Conservation (phyloP, 2,113 vertebrate genomes). For the Oceanodroma tethys region DNA sequence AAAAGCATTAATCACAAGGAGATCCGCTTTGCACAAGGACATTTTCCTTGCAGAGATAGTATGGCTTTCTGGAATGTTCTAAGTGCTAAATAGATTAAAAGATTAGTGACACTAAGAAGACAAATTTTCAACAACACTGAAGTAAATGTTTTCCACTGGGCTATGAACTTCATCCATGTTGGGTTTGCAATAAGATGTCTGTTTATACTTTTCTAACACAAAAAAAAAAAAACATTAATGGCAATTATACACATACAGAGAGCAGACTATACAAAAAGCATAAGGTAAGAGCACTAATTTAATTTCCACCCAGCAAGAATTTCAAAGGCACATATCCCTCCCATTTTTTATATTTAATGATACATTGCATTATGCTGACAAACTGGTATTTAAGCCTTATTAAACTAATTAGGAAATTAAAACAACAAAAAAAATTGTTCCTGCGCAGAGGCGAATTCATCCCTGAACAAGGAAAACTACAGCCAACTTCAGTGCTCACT, state of each 20-base stretch:
- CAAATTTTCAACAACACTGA: not conserved
- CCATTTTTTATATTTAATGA: not conserved
- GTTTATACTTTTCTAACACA: not conserved
- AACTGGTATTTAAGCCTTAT: not conserved
- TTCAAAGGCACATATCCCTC: not conserved
- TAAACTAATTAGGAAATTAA: not conserved
- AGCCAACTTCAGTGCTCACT: not conserved
- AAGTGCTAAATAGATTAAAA: not conserved
- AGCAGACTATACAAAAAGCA: not conserved
- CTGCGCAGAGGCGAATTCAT: not conserved
- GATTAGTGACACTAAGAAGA: not conserved
- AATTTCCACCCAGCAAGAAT: not conserved
- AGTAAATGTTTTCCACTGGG: not conserved
- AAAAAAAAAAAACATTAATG: not conserved
- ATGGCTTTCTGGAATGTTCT: not conserved
- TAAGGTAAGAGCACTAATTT: not conserved
- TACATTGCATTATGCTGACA: not conserved
- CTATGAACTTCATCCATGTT: not conserved
- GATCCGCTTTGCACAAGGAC: not conserved
- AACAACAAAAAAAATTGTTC: fast-evolving
- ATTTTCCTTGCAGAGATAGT: not conserved
- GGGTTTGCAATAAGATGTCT: not conserved
- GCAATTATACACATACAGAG: not conserved
- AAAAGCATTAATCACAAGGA: not conserved
- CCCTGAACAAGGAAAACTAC: not conserved